Evolutionary conservation across 2,888 invertebrate species (phyloP).

Genomic region (Falcaria lacertinaria): DNA sequence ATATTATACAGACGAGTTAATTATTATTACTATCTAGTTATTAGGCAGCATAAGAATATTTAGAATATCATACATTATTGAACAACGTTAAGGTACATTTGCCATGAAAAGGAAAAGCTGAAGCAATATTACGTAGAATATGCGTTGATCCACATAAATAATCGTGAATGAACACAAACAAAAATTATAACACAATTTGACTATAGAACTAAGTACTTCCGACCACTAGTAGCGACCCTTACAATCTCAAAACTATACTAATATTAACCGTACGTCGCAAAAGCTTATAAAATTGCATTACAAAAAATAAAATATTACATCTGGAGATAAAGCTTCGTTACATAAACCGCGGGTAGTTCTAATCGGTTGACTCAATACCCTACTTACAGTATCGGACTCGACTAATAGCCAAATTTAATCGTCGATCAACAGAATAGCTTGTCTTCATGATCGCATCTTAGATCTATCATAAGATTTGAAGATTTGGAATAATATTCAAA

Average conservation of each 20-base stretch:
- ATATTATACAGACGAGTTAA: not conserved
- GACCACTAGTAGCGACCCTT: conserved; percentile 8
- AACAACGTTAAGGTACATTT: not conserved
- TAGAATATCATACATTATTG: conserved; percentile 1
- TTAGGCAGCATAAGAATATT: conserved; percentile 2
- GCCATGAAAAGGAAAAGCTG: not conserved
- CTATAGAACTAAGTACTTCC: conserved; percentile 24
- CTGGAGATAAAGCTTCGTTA: conserved; percentile 26
- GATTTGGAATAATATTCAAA: too few relatives aligned
- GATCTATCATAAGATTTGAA: not conserved
- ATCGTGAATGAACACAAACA: conserved; percentile 6
- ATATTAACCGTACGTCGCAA: conserved; percentile 29
- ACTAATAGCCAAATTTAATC: not conserved
- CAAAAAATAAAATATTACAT: conserved; percentile 42
- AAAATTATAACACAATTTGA: conserved; percentile 21
- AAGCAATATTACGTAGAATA: not conserved
- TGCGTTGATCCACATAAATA: not conserved
- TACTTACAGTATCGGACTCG: not conserved
- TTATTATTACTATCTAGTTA: not conserved
- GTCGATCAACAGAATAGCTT: too few relatives aligned
- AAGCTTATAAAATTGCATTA: conserved; percentile 42
- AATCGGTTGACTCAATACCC: not conserved
- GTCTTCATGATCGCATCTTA: not conserved
- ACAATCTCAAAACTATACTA: conserved; percentile 2
- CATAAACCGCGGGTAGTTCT: not conserved